Evolutionary conservation across 2,113 vertebrate species (phyloP).

Genomic region (Perognathus longimembris): DNA sequence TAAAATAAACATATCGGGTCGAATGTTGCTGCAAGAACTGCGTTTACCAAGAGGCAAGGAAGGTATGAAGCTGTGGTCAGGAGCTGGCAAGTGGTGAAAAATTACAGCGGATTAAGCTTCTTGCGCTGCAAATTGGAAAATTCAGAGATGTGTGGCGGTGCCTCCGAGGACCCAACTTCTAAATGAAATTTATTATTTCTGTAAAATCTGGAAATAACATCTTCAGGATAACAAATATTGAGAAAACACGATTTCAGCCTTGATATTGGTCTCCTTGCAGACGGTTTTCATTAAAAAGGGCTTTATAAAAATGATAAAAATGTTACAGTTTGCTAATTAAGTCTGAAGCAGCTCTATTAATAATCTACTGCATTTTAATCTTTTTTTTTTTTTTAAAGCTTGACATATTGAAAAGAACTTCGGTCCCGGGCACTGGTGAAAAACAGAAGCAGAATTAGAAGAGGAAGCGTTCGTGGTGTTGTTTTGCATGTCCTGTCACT

Average conservation of each 20-base stretch:
- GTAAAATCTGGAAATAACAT: conserved; percentile 80
- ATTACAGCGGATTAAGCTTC: conserved; percentile 77
- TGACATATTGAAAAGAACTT: conserved; percentile 68
- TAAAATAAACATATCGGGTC: conserved; percentile 84
- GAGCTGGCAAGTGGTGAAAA: conserved; percentile 78
- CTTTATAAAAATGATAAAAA: conserved; percentile 83
- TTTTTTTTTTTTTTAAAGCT: conserved; percentile 65
- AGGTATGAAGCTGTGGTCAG: conserved; percentile 80
- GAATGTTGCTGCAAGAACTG: conserved; percentile 74
- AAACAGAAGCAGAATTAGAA: conserved; percentile 45
- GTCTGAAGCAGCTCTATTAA: conserved; percentile 75
- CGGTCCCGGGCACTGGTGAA: conserved; percentile 47
- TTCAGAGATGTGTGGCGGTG: conserved; percentile 70
- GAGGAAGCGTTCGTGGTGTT: not conserved
- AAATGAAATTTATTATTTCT: conserved; percentile 84
- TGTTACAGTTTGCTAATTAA: conserved; percentile 79
- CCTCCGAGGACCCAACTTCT: conserved; percentile 74
- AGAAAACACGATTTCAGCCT: conserved; percentile 75
- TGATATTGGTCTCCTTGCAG: conserved; percentile 58
- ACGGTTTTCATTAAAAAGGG: conserved; percentile 78
- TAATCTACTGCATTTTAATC: conserved; percentile 74
- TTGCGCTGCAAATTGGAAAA: conserved; percentile 83
- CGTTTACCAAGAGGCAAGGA: conserved; percentile 76
- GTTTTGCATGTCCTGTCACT: not conserved
- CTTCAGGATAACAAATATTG: conserved; percentile 80